Base-by-base conservation (phyloP, 2,113 vertebrate genomes). In the Boleophthalmus pectinirostris region DNA sequence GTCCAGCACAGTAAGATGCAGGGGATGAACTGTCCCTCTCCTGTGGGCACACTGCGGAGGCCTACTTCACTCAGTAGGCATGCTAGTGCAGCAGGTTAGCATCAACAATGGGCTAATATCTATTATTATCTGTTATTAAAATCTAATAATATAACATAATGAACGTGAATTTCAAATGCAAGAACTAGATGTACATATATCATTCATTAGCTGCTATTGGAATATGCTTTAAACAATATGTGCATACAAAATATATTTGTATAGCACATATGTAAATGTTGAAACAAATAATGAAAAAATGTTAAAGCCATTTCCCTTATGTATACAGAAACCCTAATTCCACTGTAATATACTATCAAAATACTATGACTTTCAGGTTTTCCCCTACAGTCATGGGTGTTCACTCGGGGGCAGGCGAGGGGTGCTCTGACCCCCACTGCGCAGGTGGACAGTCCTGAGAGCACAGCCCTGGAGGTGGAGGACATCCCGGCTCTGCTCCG, bases 31-130 rank as follows among this genome's bases (percentile, higher is more conserved):
- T 87, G 91, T 66, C 86, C 93, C 5, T 93, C 94, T 6, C 10
- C 94, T 0, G 84, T 80, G 25, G 88, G 89, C 51, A 96, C 95
- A 0, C 91, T 98, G 71, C 97, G 95, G 88, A 94, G 96, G 0
- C 96, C 97, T 24, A 96, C 95, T 8, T 93, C 93, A 43, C 94
- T 99, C 77, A 98, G 96, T 89, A 94, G 97, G 51, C 96, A 99
- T 0, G 95, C 96, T 90, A 98, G 97, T 0, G 95, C 96, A 0
- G 94, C 95, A 0, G 93, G 91, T 90, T 18, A 9, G 80, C 1
- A 54, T n/a, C 49, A n/a, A n/a, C 49, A 20, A n/a, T 47, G 46
- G 38, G 38, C 38, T 43, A 43, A 43, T 43, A 43, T 47, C 46
- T 12, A 47, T n/a, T n/a, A n/a, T n/a, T 29, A 29, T 29, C n/a